These are phyloP conservation scores for Probosciger aterrimus DNA, from an alignment of 2,113 vertebrate genomes.

Conservation along the genomic window DNA sequence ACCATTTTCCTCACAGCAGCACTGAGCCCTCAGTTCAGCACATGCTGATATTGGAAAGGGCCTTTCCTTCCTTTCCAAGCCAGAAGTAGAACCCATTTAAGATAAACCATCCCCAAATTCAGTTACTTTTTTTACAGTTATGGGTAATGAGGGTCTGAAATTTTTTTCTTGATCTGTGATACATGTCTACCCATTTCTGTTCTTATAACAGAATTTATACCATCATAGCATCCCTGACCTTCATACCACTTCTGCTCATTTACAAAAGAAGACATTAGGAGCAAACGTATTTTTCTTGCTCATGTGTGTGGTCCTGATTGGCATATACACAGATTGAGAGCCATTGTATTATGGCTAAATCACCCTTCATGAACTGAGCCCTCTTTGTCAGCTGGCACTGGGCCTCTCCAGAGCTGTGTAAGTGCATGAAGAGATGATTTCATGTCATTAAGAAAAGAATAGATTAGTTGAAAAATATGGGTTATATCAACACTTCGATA, in stretches of 20 bases:
- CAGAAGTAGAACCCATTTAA: background rate
- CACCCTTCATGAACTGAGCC: background rate
- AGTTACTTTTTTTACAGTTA: background rate
- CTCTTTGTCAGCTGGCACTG: background rate
- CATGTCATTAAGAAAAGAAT: background rate
- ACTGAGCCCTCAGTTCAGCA: constrained; percentile 25
- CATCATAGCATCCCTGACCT: background rate
- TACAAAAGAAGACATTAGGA: background rate
- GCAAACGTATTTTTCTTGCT: background rate
- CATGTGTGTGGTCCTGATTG: background rate
- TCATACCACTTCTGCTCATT: background rate
- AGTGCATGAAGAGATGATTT: background rate
- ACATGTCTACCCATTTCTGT: background rate
- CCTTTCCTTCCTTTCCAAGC: background rate
- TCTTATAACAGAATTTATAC: background rate
- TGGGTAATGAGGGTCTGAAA: background rate
- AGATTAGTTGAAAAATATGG: background rate
- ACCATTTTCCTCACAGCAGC: constrained; percentile 42
- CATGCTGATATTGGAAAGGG: background rate
- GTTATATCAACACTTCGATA: background rate
- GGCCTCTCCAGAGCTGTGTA: background rate
- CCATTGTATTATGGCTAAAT: background rate
- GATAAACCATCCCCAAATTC: background rate
- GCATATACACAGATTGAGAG: background rate
- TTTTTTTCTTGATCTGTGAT: background rate